Evolutionary conservation across 2,797 vertebrate genomes (phyloP), one percentile per base, ranked within the genome.

Genomic region (Benthosema pterotum): DNA sequence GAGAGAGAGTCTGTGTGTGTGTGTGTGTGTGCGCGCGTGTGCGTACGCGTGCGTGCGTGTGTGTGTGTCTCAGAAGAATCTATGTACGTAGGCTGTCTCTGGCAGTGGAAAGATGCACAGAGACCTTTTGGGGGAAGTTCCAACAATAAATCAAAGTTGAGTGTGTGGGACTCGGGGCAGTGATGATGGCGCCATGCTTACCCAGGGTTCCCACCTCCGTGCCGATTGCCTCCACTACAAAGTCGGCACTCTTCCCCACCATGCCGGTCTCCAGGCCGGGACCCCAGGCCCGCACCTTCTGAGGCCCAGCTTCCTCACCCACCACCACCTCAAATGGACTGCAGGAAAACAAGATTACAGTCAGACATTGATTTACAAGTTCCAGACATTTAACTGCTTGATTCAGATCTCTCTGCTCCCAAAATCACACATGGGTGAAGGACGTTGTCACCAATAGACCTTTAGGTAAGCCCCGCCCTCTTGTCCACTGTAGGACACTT

Each of bases 201-300:
- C 96, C 96, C 0, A 97, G 88, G 0, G 95, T 96, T 65, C 96
- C 97, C 67, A 98, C 96, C 87, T 98, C 96, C 0, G 94, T 97
- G 70, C 97, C 97, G 0, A 98, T 94, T 46, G 97, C 96, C 79
- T 98, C 97, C 57, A 98, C 97, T 67, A 98, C 95, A 14, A 98
- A 98, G 85, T 98, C 95, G 0, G 96, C 96, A 0, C 96, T 96
- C 79, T 93, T 95, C 47, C 96, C 96, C 73, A 98, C 96, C 79
- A 95, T 85, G 0, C 96, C 96, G 0, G 95, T 96, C 79, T 95
- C 92, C 73, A 98, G 83, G 22, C 97, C 96, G 0, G 97, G 97
- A n/a, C 97, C 97, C 97, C 96, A 98, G 43, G 97, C 97, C 42
- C 97, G 87, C 0, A 98, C 96, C 82, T 98, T 98, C 93, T 98